These are phyloP conservation scores for Nothocercus nigrocapillus DNA, from an alignment of 2,113 vertebrate genomes.

Conservation along the genomic window DNA sequence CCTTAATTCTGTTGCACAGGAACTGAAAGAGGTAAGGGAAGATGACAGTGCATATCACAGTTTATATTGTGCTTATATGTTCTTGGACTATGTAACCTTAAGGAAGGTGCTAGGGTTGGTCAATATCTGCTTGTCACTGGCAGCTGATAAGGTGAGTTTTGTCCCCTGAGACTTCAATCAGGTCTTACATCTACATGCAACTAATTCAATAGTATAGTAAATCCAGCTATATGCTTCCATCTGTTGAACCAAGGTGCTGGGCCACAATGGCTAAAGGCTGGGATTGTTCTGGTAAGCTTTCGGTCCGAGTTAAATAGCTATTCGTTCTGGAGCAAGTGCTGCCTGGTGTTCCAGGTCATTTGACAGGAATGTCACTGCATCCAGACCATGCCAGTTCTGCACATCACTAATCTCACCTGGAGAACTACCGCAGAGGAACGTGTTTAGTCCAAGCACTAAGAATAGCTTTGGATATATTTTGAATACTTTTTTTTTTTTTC, in stretches of 20 bases:
- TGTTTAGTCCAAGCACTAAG: not conserved
- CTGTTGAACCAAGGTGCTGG: not conserved
- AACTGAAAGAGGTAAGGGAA: constrained; percentile 89
- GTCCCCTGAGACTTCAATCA: not conserved
- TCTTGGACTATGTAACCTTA: not conserved
- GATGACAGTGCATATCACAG: not conserved
- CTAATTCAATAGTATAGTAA: not conserved
- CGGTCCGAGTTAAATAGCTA: not conserved
- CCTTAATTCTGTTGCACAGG: constrained; percentile 86
- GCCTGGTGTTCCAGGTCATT: not conserved
- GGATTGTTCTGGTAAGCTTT: not conserved
- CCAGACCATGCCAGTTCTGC: fast-evolving
- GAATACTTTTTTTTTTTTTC: not conserved
- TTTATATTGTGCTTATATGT: not conserved
- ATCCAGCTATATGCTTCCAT: not conserved
- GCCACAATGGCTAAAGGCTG: not conserved
- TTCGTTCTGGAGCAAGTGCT: not conserved
- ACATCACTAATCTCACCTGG: not conserved
- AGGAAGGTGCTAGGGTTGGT: not conserved
- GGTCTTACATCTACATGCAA: not conserved
- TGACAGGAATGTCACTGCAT: fast-evolving
- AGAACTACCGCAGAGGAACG: not conserved
- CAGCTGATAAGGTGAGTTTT: not conserved
- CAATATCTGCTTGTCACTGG: not conserved
- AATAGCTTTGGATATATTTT: not conserved